Conservation (phyloP, 2,797 vertebrate genomes). For the Chiloscyllium punctatum region DNA sequence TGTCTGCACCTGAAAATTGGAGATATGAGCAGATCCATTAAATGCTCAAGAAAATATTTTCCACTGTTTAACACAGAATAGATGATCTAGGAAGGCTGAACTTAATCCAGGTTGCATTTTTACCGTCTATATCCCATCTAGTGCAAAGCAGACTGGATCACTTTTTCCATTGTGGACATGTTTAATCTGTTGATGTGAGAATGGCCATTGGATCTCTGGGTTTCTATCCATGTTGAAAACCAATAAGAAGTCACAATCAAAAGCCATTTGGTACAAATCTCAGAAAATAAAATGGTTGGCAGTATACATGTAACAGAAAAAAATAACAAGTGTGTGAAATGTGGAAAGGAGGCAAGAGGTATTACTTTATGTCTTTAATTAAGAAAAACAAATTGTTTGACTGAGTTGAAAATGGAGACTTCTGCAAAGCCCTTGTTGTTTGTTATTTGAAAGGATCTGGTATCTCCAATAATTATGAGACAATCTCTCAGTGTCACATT, state of each 20-base stretch:
- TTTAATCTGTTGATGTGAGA: conserved; percentile 4
- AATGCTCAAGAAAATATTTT: neutral
- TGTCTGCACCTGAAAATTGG: neutral
- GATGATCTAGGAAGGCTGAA: neutral
- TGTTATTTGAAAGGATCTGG: neutral
- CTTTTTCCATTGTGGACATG: neutral
- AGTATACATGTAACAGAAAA: neutral
- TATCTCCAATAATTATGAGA: neutral
- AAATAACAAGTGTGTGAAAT: neutral
- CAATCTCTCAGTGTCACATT: neutral
- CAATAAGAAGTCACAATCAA: neutral
- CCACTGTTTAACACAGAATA: neutral
- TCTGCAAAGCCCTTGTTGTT: neutral
- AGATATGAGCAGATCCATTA: neutral
- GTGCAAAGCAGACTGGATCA: neutral
- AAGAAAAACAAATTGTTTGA: conserved; percentile 13
- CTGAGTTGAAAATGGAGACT: neutral
- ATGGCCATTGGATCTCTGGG: neutral
- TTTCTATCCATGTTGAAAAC: neutral
- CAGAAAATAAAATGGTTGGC: neutral
- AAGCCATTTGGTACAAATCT: neutral
- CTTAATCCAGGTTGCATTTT: neutral
- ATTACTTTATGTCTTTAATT: neutral
- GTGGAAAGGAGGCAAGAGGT: neutral
- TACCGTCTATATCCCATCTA: neutral